Evolutionary conservation across 1,140 invertebrate genomes (phyloP), one percentile per base, ranked within the genome.

Genomic region (Odontomachus brunneus): DNA sequence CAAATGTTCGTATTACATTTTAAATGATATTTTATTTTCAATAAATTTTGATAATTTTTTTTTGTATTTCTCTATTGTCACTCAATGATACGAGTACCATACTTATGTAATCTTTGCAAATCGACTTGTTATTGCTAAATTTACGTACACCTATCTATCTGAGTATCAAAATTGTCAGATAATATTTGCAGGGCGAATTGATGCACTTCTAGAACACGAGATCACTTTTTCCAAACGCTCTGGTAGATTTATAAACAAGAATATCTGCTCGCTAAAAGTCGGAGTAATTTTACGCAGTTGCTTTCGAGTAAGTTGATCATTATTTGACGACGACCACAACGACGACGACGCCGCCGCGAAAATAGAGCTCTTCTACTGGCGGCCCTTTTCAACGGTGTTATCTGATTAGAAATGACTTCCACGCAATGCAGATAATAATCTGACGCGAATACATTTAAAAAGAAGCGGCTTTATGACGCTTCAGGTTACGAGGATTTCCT

Each of bases 251-350:
- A 19, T 1, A 24, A 17, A 22, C 67, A 69, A 57, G 33, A 67
- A 48, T 44, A 22, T 7, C 33, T 26, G 57, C 53, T 29, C 26
- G 17, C 51, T 59, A 11, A 69, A 29, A 69, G 53, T 38, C 73
- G 51, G n/a, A 3, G 53, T 24, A 57, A 48, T 80, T 57, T 57
- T 71, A 48, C 65, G 51, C 75, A 38, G 24, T 71, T 69, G 65
- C 75, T 48, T 80, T 71, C 51, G 48, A 14, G 33, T 65, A 33
- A 80, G 59, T 48, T 59, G 57, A 80, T 38, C 33, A 65, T 80
- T 71, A 80, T 22, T 69, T 57, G 67, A 57, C 49, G 65, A 69
- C 49, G 65, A 78, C 22, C 51, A 19, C 67, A 55, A 57, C 49
- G 65, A 69, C 49, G 65, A 78, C 22, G 63, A 19, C 67, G 63